Evolutionary conservation across 2,797 vertebrate species (phyloP).

Genomic region (Amblyraja radiata): DNA sequence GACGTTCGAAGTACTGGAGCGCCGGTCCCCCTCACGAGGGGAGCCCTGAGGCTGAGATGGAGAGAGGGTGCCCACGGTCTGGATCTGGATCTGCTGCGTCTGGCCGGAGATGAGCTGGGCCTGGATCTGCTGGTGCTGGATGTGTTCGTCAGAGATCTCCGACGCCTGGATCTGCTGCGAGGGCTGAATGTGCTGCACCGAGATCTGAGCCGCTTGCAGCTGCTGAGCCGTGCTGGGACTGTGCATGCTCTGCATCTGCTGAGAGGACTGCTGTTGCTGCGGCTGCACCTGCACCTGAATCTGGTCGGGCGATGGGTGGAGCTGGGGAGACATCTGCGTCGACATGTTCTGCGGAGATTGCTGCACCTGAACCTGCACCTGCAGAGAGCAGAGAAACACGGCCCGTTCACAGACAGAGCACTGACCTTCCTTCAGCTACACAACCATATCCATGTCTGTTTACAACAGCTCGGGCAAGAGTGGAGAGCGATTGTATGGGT

Average conservation of each 20-base stretch:
- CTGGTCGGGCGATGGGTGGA: constrained; percentile 76
- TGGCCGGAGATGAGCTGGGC: constrained; percentile 82
- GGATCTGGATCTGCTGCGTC: constrained; percentile 90
- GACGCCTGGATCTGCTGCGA: constrained; percentile 67
- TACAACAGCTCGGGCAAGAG: neutral
- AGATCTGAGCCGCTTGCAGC: constrained; percentile 80
- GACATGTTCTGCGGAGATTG: constrained; percentile 77
- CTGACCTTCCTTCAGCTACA: neutral
- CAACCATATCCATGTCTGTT: neutral
- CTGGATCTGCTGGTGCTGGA: constrained; percentile 89
- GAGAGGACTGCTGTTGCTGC: constrained; percentile 72
- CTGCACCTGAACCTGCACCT: constrained; percentile 91
- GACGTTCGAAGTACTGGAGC: constrained; percentile 73
- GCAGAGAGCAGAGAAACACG: constrained; percentile 44
- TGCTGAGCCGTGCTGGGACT: constrained; percentile 76
- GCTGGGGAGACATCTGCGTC: constrained; percentile 81
- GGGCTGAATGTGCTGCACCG: constrained; percentile 79
- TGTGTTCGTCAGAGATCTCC: constrained; percentile 86
- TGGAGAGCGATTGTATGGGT: too few species aligned
- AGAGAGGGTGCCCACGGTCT: constrained; percentile 82
- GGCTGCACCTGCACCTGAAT: constrained; percentile 93
- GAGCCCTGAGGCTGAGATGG: constrained; percentile 81
- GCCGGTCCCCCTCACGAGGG: constrained; percentile 77
- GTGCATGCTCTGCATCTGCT: constrained; percentile 82
- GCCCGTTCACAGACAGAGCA: constrained; percentile 8